A percentile compares a stretch with the other conserved stretches of the same genome.
phyloP scores from a whole-genome alignment of 2,113 vertebrate species.

The Romanogobio albipinnatus region DNA sequence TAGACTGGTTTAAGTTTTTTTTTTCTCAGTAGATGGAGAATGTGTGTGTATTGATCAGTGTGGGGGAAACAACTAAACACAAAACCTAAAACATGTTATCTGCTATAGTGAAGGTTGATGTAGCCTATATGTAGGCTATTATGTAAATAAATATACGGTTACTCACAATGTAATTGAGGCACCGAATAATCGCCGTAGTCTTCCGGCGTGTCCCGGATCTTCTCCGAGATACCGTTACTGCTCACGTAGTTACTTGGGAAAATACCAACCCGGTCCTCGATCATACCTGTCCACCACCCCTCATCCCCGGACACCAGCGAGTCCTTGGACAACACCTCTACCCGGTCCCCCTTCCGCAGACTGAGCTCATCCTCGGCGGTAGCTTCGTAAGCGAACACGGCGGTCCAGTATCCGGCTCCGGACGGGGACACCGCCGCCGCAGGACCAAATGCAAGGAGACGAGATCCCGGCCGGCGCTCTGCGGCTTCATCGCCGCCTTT shows the following conservation, averaged over 20 bases:
- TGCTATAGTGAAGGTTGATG: background rate
- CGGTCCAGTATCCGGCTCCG: constrained; percentile 82
- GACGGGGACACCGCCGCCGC: constrained; percentile 57
- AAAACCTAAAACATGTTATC: background rate
- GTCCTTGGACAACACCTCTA: constrained; percentile 93
- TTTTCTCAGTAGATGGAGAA: background rate
- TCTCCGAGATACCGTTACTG: constrained; percentile 80
- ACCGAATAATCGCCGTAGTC: constrained; percentile 62
- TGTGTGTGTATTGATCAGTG: background rate
- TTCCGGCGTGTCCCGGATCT: constrained; percentile 71
- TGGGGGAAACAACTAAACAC: background rate
- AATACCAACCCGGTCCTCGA: constrained; percentile 92
- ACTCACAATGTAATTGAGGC: constrained; percentile 77
- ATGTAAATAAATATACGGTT: constrained; percentile 8
- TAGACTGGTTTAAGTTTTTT: background rate
- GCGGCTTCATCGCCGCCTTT: constrained; percentile 63
- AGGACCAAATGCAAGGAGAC: constrained; percentile 56
- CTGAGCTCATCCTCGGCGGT: constrained; percentile 94
- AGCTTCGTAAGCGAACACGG: constrained; percentile 96
- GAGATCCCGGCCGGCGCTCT: constrained; percentile 65
- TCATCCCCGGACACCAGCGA: constrained; percentile 93
- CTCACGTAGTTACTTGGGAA: constrained; percentile 96
- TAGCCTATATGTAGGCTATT: background rate
- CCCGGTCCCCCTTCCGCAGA: constrained; percentile 89
- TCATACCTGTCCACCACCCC: constrained; percentile 97